Conservation (phyloP, 1,140 invertebrate species). For the Drosophila azteca region DNA sequence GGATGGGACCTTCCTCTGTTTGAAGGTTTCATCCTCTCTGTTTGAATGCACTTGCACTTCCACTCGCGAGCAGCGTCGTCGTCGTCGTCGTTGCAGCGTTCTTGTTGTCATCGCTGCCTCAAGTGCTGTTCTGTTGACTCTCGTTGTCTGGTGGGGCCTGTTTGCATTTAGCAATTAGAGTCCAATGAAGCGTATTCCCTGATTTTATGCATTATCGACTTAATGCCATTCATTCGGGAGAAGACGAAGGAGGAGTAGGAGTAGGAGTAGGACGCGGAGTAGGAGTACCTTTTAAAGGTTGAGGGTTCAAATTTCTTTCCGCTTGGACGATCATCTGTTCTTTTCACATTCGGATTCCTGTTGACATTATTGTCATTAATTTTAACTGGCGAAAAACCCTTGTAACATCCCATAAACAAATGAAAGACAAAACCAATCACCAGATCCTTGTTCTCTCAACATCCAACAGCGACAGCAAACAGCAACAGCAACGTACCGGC, state of each 20-base stretch:
- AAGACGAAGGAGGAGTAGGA: neutral
- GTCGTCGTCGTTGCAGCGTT: neutral
- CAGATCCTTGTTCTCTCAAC: slow-evolving; percentile 3
- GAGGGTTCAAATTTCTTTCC: too few relatives aligned
- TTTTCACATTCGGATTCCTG: slow-evolving; percentile 29
- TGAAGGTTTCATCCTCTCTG: slow-evolving; percentile 6
- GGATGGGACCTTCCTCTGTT: slow-evolving; percentile 18
- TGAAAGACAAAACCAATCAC: slow-evolving; percentile 50
- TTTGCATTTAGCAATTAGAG: slow-evolving; percentile 78
- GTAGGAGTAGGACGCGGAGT: slow-evolving; percentile 1
- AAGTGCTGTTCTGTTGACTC: slow-evolving; percentile 24
- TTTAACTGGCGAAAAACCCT: slow-evolving; percentile 60
- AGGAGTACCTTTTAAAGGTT: slow-evolving; percentile 31
- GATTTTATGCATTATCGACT: slow-evolving; percentile 80
- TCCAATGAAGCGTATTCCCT: slow-evolving; percentile 81
- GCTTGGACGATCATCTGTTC: too few relatives aligned
- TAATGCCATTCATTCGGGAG: slow-evolving; percentile 60
- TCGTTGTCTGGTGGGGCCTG: slow-evolving; percentile 38
- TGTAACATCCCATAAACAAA: slow-evolving; percentile 69
- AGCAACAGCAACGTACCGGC: neutral
- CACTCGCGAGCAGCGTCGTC: slow-evolving; percentile 12
- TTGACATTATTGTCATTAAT: slow-evolving; percentile 80
- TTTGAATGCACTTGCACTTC: slow-evolving; percentile 33
- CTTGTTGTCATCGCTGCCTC: slow-evolving; percentile 40
- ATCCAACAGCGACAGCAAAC: neutral